Conservation (phyloP, 1,140 invertebrate species). For the Hylyphantes graminicola region DNA sequence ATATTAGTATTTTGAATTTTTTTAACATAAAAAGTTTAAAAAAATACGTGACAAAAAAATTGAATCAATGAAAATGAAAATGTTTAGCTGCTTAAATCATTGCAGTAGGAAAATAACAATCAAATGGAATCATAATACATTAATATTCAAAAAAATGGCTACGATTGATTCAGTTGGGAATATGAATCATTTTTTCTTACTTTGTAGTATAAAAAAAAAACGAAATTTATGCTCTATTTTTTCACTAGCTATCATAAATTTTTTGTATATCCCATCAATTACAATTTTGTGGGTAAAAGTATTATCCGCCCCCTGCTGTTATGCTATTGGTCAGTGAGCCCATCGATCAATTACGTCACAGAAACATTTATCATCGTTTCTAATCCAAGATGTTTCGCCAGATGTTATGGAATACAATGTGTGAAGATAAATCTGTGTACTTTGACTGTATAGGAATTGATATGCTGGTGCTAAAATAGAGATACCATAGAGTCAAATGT, state of each 20-base stretch:
- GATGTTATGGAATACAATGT: constrained; percentile 34
- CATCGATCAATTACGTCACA: constrained; percentile 44
- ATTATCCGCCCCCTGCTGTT: constrained; percentile 19
- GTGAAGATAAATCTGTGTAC: constrained; percentile 4
- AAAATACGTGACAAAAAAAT: too few species aligned
- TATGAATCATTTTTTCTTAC: constrained; percentile 50
- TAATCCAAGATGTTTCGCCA: constrained; percentile 48
- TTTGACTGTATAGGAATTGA: constrained; percentile 5
- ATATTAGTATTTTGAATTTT: too few species aligned
- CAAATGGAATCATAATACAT: not conserved
- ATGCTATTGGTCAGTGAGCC: constrained; percentile 30
- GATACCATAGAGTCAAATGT: not conserved
- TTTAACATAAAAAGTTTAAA: too few species aligned
- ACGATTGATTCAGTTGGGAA: constrained; percentile 39
- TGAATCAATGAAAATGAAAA: too few species aligned
- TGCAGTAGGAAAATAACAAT: constrained; percentile 13
- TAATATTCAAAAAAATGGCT: constrained; percentile 38
- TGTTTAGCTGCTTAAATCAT: not conserved
- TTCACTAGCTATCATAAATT: constrained; percentile 41
- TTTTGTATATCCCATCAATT: constrained; percentile 44
- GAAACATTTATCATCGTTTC: constrained; percentile 55
- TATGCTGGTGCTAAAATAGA: not conserved
- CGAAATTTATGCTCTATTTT: constrained; percentile 46
- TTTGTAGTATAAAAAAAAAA: constrained; percentile 26
- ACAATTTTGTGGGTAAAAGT: constrained; percentile 43